Base-by-base conservation (phyloP, 2,797 vertebrate genomes). In the Pseudomugil tenellus region DNA sequence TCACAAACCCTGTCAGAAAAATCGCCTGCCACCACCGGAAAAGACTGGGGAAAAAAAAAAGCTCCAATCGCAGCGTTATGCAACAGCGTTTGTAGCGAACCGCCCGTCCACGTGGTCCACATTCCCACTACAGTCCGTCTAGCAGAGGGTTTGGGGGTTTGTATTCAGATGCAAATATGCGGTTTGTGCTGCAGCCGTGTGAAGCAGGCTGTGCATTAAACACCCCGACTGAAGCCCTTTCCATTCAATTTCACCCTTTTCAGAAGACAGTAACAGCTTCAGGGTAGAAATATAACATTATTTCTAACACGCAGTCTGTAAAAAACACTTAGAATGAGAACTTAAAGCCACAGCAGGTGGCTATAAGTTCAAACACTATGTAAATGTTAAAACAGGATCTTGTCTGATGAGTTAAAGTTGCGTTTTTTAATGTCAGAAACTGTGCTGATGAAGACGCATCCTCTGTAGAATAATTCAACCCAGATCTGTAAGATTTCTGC, bases 161-260 rank as follows among this genome's bases (percentile, higher is more conserved):
- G 69, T 48, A 51, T 76, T 84, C 34, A 74, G 68, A 81, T 77
- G 67, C 10, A 28, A 76, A 80, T 74, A 74, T 77, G 81, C 76
- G 83, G 67, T 66, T 63, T 67, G 29, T 37, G 29, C 74, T 67
- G 73, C 83, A 77, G 79, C 65, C 71, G 59, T 34, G 16, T 32
- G 52, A 35, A 61, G 61, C 54, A 74, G 59, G 58, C 71, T 56
- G 51, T 21, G 28, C 67, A 71, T 46, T 31, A 57, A 60, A 54
- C 28, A 60, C 62, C 34, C 62, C 53, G 49, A 56, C 58, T 43
- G 16, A 1, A 9, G 31, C 4, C 34, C 29, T 1, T 6, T 41
- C n/a, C 71, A n/a, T 51, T 1, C 23, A 51, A 58, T 48, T 63
- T 41, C 11, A 10, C 52, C 23, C 35, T 25, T 31, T 31, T 31